Conservation (phyloP, 1,140 invertebrate species). For the Sitobion miscanthi region DNA sequence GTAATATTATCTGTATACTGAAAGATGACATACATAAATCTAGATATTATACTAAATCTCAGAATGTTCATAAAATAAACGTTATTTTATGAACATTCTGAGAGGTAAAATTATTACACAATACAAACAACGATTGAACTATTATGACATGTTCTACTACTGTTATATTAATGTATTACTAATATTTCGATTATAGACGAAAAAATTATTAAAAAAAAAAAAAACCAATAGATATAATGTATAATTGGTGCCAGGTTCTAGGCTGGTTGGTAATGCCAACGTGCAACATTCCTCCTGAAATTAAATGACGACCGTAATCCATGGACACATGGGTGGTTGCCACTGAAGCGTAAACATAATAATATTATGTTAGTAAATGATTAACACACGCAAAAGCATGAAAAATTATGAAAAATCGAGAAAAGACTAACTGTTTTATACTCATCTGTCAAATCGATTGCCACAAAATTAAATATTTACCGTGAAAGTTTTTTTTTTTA, state of each 20-base stretch:
- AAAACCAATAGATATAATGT: not conserved
- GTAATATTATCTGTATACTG: not conserved
- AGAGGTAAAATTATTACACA: not conserved
- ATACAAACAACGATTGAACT: not conserved
- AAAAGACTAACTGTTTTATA: not conserved
- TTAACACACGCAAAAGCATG: not conserved
- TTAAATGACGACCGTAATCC: not conserved
- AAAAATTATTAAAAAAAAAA: not conserved
- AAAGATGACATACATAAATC: too few relatives aligned
- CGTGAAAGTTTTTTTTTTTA: not conserved
- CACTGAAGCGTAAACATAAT: not conserved
- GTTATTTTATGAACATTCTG: not conserved
- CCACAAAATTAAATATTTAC: not conserved
- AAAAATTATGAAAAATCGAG: not conserved
- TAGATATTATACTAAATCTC: not conserved
- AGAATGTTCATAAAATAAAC: not conserved
- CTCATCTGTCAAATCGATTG: not conserved
- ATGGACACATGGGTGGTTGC: not conserved
- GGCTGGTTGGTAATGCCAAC: too few relatives aligned
- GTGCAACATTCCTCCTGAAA: not conserved
- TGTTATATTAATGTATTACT: not conserved
- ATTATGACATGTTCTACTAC: not conserved
- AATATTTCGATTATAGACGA: not conserved
- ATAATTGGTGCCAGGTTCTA: not conserved
- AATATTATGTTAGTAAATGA: not conserved